Percentiles rank a stretch among this genome's conserved stretches.
Conservation (phyloP, 2,113 vertebrate species). For the Scartelaos histophorus region DNA sequence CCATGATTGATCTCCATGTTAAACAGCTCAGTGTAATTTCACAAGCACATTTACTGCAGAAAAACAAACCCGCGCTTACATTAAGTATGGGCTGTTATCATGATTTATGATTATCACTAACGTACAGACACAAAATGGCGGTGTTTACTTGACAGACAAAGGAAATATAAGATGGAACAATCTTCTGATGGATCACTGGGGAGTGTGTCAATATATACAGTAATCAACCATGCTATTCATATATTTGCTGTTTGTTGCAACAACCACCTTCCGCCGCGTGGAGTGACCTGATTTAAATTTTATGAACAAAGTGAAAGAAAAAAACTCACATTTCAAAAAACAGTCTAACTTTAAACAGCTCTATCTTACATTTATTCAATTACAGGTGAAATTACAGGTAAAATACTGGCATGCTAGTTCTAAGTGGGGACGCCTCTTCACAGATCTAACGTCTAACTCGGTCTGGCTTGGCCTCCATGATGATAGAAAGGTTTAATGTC, state of each 20-base stretch:
- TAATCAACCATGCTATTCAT: neutral
- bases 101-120: slow-evolving; percentile 29
- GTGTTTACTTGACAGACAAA: slow-evolving; percentile 4
- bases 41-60: slow-evolving; percentile 27
- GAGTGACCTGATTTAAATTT: too few species aligned
- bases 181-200: neutral
- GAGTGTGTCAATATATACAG: neutral
- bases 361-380: too few species aligned
- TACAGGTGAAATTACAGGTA: too few species aligned
- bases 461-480: too few species aligned
- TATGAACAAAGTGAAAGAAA: too few species aligned
- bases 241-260: neutral
- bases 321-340: too few species aligned
- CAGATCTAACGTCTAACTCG: too few species aligned
- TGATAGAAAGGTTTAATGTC: too few species aligned
- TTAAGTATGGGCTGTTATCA: slow-evolving; percentile 23
- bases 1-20: slow-evolving; percentile 49
- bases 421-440: too few species aligned
- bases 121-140: slow-evolving; percentile 19
- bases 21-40: slow-evolving; percentile 42
- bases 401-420: too few species aligned
- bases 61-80: slow-evolving; percentile 32
- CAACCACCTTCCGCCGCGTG: too few species aligned
- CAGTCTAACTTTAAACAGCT: too few species aligned
- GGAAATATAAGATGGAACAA: neutral